A percentile compares a stretch with the other conserved stretches of the same genome.
Conservation (phyloP, 1,140 invertebrate species). For the Theocolax elegans region DNA sequence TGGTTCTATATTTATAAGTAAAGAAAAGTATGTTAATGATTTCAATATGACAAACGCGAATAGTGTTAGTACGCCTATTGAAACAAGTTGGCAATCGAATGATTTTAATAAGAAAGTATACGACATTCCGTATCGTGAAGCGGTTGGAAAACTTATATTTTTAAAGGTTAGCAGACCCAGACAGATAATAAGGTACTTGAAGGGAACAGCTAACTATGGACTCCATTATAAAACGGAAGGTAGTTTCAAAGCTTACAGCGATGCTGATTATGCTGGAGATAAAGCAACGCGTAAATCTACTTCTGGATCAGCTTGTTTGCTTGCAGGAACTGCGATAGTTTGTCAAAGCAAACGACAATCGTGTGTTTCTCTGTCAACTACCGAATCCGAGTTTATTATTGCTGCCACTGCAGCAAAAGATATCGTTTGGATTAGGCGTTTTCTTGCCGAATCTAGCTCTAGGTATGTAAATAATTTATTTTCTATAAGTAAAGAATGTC, state of each 20-base stretch:
- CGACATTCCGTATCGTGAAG: no score
- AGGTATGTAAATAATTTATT: no score
- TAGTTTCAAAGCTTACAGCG: neutral
- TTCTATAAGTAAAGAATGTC: neutral
- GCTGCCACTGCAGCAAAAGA: conserved; percentile 46
- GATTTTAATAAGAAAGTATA: conserved; percentile 36
- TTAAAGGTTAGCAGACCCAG: conserved; percentile 51
- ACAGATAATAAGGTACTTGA: conserved; percentile 48
- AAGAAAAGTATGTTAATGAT: conserved; percentile 29
- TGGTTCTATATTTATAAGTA: conserved; percentile 29
- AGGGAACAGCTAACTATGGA: no score
- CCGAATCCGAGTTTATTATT: conserved; percentile 57
- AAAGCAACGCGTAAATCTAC: no score
- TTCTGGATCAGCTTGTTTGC: conserved; percentile 50
- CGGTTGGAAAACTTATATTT: conserved; percentile 52
- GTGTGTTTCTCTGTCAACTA: conserved; percentile 45
- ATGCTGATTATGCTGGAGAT: conserved; percentile 17
- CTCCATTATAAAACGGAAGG: no score
- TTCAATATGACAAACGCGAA: no score
- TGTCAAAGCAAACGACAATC: no score
- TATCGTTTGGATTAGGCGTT: conserved; percentile 21
- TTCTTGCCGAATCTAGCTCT: no score
- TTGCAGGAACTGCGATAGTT: conserved; percentile 44
- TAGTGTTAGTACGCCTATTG: no score
- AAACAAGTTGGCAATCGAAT: no score